Percentiles rank a stretch among this genome's conserved stretches.
Evolutionary conservation across 2,113 vertebrate species (phyloP).

Genomic region (Salvator merianae): DNA sequence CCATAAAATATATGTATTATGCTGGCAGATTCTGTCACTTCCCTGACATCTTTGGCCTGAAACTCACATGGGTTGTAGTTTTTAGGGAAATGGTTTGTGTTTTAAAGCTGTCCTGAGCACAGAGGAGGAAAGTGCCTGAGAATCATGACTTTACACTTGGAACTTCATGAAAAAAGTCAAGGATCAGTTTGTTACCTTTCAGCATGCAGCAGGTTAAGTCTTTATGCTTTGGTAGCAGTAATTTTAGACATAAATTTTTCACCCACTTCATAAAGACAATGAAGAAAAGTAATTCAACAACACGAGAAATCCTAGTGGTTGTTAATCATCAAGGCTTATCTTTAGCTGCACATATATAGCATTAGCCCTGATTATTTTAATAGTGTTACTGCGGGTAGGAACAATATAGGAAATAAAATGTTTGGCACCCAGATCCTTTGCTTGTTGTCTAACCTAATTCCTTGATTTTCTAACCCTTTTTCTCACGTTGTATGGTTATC

Average conservation of each 20-base stretch:
- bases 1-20: constrained; percentile 38
- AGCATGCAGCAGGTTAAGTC: constrained; percentile 4
- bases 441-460: neutral
- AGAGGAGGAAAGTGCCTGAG: neutral
- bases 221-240: neutral
- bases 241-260: neutral
- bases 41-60: constrained; percentile 34
- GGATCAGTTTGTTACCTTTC: constrained; percentile 24
- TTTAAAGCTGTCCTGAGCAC: constrained; percentile 23
- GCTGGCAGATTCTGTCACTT: constrained; percentile 28
- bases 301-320: too few relatives aligned
- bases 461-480: neutral
- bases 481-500: neutral
- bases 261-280: too few relatives aligned
- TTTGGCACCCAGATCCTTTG: too few relatives aligned
- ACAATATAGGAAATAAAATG: too few relatives aligned
- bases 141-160: constrained; percentile 22
- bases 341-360: neutral
- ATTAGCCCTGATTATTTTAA: too few relatives aligned
- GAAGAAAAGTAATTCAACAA: too few relatives aligned
- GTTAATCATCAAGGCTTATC: neutral
- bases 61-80: constrained; percentile 21
- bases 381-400: too few relatives aligned
- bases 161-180: constrained; percentile 2
- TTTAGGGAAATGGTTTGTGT: constrained; percentile 27